Base-by-base conservation (phyloP, 2,797 vertebrate genomes). In the Mastacembelus armatus region DNA sequence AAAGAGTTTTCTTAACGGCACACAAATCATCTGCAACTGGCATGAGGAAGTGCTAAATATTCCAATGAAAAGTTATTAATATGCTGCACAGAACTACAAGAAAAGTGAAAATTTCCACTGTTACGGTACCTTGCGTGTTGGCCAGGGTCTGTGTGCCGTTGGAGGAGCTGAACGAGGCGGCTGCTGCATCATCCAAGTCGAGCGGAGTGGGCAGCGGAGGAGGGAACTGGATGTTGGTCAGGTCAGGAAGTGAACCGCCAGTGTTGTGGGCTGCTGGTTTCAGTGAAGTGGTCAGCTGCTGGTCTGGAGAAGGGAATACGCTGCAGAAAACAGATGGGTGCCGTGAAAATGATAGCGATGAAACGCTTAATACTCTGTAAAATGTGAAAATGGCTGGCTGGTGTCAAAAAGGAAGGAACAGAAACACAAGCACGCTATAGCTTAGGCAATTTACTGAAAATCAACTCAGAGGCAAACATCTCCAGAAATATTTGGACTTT, bases 221-320 rank as follows among this genome's bases (percentile, higher is more conserved):
- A 2, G 97, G 97, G 88, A 99, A 98, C 85, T 98, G 97, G 92
- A 98, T 96, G 93, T 96, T 98, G 78, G 95, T 97, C 84, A 99
- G 95, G 94, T 99, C 97, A 0, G 98, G 98, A 84, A 99, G 93
- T 27, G 98, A 99, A 26, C 97, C 97, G 0, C 97, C 97, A 0
- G 96, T 96, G 93, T 94, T 97, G 89, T 97, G 95, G 64, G 94
- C 71, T 27, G 90, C 95, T 2, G 96, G 96, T 78, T 97, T 95
- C 80, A 97, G 89, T 0, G 95, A 88, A 24, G 93, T 61, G 65
- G 89, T 91, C 87, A 91, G 89, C 77, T 98, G 96, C 93, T 97
- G 96, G 83, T 98, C 97, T 0, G 94, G 92, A 10, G 97, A 98
- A 0, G 96, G 96, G 72, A 96, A 98, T 78, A 98, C 98, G 92